Evolutionary conservation across 2,888 invertebrate genomes (phyloP), one percentile per base, ranked within the genome.

Genomic region (Suillia variegata): DNA sequence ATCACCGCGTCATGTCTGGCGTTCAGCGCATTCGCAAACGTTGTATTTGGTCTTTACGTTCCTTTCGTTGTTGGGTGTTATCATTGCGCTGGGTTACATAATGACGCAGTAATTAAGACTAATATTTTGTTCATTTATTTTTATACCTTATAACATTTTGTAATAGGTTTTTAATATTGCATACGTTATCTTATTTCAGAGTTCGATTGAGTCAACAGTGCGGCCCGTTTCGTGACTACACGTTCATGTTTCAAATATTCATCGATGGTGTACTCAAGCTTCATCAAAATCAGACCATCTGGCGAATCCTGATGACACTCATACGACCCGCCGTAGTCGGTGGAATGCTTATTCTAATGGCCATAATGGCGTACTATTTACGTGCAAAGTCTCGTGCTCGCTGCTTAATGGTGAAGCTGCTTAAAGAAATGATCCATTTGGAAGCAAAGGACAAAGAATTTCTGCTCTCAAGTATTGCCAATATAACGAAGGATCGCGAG

Each of bases 381-480:
- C 84, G 88, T 0, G 88, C 88, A 0, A 84, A 85, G 58, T 86
- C 88, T 0, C 77, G 80, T 1, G 89, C 89, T 2, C 87, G 87
- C 71, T 85, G 83, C 54, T 82, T 84, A 53, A 86, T 87, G 85
- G 88, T 88, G 58, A 78, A 79, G 50, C 82, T 88, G 56, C 82
- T 90, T 62, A 83, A 88, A 0, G 85, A 86, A 57, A 88, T 90
- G 88, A 80, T 90, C 66, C 79, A 85, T 49, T 82, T 88, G 69
- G 88, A 89, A 70, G 86, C 88, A 1, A 86, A 86, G 71, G 90
- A 91, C 72, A 90, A 89, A 77, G 88, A 89, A 73, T 90, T 88
- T 81, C 82, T 90, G 58, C 83, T 90, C 21, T 80, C 84, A 50
- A 86, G 86, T 74, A 88, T 89, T 65, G 80, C 85, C 13, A 85